phyloP scores from a whole-genome alignment of 2,888 invertebrate genomes.

The Lydus trimaculatus region DNA sequence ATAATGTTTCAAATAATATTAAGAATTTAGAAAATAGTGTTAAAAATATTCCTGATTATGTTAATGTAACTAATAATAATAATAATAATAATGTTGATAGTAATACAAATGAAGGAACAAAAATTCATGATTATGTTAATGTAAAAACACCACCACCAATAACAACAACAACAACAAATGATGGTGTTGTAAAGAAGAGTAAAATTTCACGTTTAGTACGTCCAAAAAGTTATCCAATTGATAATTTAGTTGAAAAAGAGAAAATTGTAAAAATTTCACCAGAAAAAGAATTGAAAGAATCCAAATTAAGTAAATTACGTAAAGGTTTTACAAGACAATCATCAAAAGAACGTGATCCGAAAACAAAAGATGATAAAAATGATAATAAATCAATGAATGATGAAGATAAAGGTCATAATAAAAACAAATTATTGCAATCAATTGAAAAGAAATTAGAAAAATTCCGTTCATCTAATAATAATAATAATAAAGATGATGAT shows the following conservation, averaged over 20 bases:
- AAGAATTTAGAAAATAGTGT: slow-evolving; percentile 51
- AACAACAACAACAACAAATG: slow-evolving; percentile 22
- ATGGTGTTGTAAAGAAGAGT: slow-evolving; percentile 48
- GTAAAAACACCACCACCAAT: slow-evolving; percentile 35
- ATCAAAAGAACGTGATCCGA: slow-evolving; percentile 41
- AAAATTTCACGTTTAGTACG: slow-evolving; percentile 63
- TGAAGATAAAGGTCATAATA: slow-evolving; percentile 52
- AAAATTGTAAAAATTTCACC: slow-evolving; percentile 57
- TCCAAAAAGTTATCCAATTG: slow-evolving; percentile 67
- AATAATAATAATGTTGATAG: slow-evolving; percentile 16
- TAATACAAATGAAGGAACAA: slow-evolving; percentile 22
- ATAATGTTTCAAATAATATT: slow-evolving; percentile 52
- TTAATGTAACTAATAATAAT: slow-evolving; percentile 40
- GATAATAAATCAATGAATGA: slow-evolving; percentile 49
- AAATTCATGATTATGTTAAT: slow-evolving; percentile 50
- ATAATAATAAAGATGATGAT: slow-evolving; percentile 57
- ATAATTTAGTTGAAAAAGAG: slow-evolving; percentile 38
- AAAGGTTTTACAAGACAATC: slow-evolving; percentile 46
- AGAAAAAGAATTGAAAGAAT: slow-evolving; percentile 65
- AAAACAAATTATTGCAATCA: slow-evolving; percentile 72
- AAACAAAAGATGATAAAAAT: slow-evolving; percentile 48
- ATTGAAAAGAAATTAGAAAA: slow-evolving; percentile 81
- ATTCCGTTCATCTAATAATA: slow-evolving; percentile 65
- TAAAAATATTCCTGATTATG: slow-evolving; percentile 49
- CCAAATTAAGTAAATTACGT: slow-evolving; percentile 56